phyloP scores from a whole-genome alignment of 2,888 invertebrate species.

The Aelia acuminata region DNA sequence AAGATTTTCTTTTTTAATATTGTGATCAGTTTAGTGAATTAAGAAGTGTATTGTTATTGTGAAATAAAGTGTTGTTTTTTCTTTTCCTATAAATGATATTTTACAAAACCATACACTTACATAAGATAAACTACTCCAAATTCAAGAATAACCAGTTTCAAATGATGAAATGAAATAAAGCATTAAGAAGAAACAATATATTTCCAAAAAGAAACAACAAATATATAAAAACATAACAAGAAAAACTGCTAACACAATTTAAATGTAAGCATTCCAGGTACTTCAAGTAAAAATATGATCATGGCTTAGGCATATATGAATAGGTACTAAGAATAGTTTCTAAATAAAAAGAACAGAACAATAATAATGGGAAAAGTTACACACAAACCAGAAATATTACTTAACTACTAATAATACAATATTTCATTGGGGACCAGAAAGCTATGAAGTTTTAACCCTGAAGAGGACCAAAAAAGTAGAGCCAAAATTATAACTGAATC shows the following conservation, averaged over 20 bases:
- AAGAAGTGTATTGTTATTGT: constrained; percentile 57
- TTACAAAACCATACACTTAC: neutral
- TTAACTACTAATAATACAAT: neutral
- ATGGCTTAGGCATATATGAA: neutral
- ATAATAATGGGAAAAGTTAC: neutral
- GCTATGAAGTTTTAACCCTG: neutral
- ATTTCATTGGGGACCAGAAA: neutral
- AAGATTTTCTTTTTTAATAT: constrained; percentile 37
- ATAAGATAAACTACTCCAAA: neutral
- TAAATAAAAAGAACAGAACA: neutral
- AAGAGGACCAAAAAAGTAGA: neutral
- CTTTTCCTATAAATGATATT: neutral
- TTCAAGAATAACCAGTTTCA: neutral
- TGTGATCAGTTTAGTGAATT: constrained; percentile 1
- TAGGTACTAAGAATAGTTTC: neutral
- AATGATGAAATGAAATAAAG: neutral
- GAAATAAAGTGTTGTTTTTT: constrained; percentile 53
- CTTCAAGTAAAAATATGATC: neutral
- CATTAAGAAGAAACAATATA: neutral
- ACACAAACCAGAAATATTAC: neutral
- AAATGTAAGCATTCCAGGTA: neutral
- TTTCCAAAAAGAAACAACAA: neutral
- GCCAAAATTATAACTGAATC: neutral
- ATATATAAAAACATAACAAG: neutral
- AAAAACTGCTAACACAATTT: neutral